Base-by-base conservation (phyloP, 1,140 invertebrate genomes). In the Aethina tumida region DNA sequence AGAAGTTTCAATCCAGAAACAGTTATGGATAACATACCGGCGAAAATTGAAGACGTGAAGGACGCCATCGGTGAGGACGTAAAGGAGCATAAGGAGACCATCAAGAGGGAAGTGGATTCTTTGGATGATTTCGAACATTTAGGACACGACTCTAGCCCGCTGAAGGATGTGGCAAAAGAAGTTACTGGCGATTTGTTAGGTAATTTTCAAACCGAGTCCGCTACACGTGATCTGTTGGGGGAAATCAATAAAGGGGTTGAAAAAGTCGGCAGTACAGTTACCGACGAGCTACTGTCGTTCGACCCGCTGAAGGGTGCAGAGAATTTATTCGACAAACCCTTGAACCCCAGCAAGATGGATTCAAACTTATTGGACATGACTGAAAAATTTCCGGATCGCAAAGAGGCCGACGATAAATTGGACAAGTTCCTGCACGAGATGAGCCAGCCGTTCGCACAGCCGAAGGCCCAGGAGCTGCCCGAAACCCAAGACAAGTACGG, bases 61-160 rank as follows among this genome's bases (percentile, higher is more conserved):
- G n/a, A n/a, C n/a, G n/a, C n/a, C n/a, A n/a, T n/a, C n/a, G n/a
- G n/a, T n/a, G n/a, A n/a, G n/a, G n/a, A n/a, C n/a, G n/a, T n/a
- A n/a, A n/a, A n/a, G n/a, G n/a, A n/a, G n/a, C n/a, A n/a, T n/a
- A n/a, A n/a, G n/a, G n/a, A n/a, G n/a, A n/a, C n/a, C n/a, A n/a
- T n/a, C n/a, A 71, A 70, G 51, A 65, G 73, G 21, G 74, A 77
- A 32, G 69, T 73, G 49, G 77, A 80, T 50, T 79, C 77, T 4
- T 65, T 74, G 24, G 77, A 81, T 50, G 78, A 80, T 56, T 80
- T 81, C 56, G 77, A 81, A 52, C 77, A 80, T 55, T 61, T 80
- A 35, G 75, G 73, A 29, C 70, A 72, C 43, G 68, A 69, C 29
- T 47, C 39, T 15, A 49, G 50, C 14, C 46, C 52, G 1, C 29